Base-by-base conservation (phyloP, 2,797 vertebrate species). In the Luscinia luscinia region DNA sequence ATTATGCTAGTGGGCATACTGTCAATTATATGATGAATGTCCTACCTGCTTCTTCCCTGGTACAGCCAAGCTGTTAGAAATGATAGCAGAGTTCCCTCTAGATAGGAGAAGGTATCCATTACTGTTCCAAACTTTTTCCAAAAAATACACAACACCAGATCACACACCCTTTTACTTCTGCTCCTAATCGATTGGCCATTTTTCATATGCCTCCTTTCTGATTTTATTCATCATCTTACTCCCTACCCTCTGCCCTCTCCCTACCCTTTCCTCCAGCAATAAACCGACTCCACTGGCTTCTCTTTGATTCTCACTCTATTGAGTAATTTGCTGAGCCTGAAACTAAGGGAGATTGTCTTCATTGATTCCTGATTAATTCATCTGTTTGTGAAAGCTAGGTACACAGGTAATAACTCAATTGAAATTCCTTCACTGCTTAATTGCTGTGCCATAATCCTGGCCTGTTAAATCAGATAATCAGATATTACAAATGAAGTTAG, bases 331-430 rank as follows among this genome's bases (percentile, higher is more conserved):
- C 54, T 66, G 62, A 88, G 81, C 64, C 62, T 91, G 87, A 85
- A 95, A 93, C 41, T 77, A 48, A 87, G 51, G 64, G 61, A 87
- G 64, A 74, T 94, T 69, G 81, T 95, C 81, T 91, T 83, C 79
- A 81, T 69, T 89, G 94, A 92, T 92, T 93, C 62, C 70, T 93
- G 87, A 93, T 95, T 92, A 94, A 96, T 90, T 95, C 41, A 80
- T 75, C 62, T 1, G 0, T 83, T 87, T 83, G 66, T 87, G 90
- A 90, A 92, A 87, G 26, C 82, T 93, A 68, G 69, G 75, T 93
- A 87, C 75, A 92, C 61, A 92, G 54, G 75, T 85, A 89, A 84
- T 93, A 95, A 95, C 51, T 95, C 78, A 84, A 30, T 13, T 95
- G 90, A 92, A 95, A 94, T 89, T 83, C 72, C 78, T 93, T 94